phyloP scores from a whole-genome alignment of 1,140 invertebrate species.

The Rhagoletis zephyria region DNA sequence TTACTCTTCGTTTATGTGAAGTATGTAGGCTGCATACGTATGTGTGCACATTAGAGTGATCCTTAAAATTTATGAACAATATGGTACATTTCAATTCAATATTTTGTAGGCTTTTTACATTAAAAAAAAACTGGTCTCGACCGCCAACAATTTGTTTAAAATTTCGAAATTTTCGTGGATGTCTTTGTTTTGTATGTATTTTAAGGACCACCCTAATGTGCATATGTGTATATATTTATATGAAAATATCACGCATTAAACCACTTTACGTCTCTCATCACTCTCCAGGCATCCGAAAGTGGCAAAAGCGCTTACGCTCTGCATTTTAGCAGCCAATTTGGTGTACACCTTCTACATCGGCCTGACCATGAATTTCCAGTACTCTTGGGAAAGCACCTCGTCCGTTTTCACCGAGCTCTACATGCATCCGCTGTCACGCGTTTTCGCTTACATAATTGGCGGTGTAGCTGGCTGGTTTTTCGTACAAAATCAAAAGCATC shows the following conservation, averaged over 20 bases:
- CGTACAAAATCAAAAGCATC: slow-evolving; percentile 35
- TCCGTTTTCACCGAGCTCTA: slow-evolving; percentile 55
- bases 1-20: slow-evolving; percentile 74
- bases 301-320: not conserved
- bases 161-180: too few relatives aligned
- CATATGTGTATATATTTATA: too few relatives aligned
- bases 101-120: too few relatives aligned
- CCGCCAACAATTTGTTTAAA: too few relatives aligned
- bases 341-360: not conserved
- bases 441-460: slow-evolving; percentile 57
- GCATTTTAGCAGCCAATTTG: not conserved
- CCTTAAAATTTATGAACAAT: too few relatives aligned
- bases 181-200: too few relatives aligned
- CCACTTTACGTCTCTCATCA: too few relatives aligned
- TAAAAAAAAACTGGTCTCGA: too few relatives aligned
- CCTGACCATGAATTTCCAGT: slow-evolving; percentile 43
- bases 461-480: slow-evolving; percentile 56
- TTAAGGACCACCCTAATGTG: too few relatives aligned
- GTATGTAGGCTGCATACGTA: slow-evolving; percentile 61
- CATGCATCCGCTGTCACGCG: slow-evolving; percentile 56
- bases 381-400: slow-evolving; percentile 53
- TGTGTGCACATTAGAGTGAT: not conserved
- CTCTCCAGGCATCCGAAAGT: not conserved
- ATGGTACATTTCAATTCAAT: too few relatives aligned
- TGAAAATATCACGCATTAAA: too few relatives aligned